Evolutionary conservation across 2,797 vertebrate species (phyloP).

Genomic region (Antrozous pallidus): DNA sequence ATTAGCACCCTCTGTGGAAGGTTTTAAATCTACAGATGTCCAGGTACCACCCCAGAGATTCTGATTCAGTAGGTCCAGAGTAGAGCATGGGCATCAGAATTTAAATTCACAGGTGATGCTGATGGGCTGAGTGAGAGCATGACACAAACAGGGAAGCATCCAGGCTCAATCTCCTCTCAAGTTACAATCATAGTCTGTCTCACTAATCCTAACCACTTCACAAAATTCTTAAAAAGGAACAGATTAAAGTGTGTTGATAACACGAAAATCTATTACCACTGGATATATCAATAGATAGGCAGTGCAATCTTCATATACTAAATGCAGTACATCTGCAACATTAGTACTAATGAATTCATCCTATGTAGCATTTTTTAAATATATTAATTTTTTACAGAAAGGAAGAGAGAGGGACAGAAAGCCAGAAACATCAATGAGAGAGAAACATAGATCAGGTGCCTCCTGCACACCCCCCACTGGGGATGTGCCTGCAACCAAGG

Average conservation of each 20-base stretch:
- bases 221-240: constrained; percentile 5
- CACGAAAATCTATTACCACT: background rate
- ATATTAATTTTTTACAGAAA: too few relatives aligned
- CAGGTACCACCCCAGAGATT: background rate
- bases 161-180: background rate
- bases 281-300: background rate
- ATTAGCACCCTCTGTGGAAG: background rate
- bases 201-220: background rate
- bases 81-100: background rate
- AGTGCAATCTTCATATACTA: background rate
- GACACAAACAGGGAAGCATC: background rate
- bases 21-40: constrained; percentile 9
- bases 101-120: background rate
- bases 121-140: background rate
- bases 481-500: too few relatives aligned
- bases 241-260: background rate
- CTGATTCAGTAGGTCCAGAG: background rate
- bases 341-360: background rate
- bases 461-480: too few relatives aligned
- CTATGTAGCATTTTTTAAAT: too few relatives aligned
- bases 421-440: too few relatives aligned
- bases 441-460: too few relatives aligned
- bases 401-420: too few relatives aligned
- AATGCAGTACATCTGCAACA: background rate
- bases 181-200: background rate